phyloP scores from a whole-genome alignment of 1,140 invertebrate genomes.

The Drosophila persimilis region DNA sequence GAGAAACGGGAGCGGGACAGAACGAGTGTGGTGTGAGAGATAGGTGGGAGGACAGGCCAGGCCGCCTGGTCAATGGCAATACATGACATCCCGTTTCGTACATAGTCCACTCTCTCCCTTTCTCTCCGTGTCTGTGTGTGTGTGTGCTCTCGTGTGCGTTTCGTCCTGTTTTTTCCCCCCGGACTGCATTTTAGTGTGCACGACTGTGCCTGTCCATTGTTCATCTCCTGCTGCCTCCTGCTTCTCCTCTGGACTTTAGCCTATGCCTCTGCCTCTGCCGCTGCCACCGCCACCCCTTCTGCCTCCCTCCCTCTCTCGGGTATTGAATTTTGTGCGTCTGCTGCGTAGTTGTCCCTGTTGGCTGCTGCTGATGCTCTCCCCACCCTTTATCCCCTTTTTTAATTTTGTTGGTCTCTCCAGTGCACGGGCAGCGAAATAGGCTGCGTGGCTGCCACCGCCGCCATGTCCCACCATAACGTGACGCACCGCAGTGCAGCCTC shows the following conservation, averaged over 20 bases:
- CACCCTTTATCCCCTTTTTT: conserved; percentile 3
- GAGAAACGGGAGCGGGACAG: conserved; percentile 60
- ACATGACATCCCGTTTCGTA: conserved; percentile 60
- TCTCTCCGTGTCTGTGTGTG: too few relatives aligned
- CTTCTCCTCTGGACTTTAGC: too few relatives aligned
- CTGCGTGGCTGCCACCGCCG: conserved; percentile 39
- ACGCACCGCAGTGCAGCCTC: conserved; percentile 36
- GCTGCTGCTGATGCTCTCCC: neutral
- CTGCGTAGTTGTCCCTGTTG: conserved; percentile 26
- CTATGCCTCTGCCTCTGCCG: conserved; percentile 10
- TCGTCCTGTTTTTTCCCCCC: conserved; percentile 27
- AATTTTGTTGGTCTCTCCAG: conserved; percentile 26
- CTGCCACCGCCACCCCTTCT: neutral
- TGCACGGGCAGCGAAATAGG: conserved; percentile 51
- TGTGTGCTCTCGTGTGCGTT: conserved; percentile 19
- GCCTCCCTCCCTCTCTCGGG: conserved; percentile 18
- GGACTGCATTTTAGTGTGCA: conserved; percentile 61
- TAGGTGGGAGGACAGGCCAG: conserved; percentile 6
- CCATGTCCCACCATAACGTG: conserved; percentile 20
- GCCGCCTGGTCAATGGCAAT: conserved; percentile 66
- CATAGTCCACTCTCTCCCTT: conserved; percentile 39
- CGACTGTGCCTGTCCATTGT: conserved; percentile 51
- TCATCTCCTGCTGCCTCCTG: conserved; percentile 12
- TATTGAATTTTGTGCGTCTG: conserved; percentile 64
- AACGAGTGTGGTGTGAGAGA: neutral